phyloP scores from a whole-genome alignment of 2,797 vertebrate species.

The Diplodus puntazzo region DNA sequence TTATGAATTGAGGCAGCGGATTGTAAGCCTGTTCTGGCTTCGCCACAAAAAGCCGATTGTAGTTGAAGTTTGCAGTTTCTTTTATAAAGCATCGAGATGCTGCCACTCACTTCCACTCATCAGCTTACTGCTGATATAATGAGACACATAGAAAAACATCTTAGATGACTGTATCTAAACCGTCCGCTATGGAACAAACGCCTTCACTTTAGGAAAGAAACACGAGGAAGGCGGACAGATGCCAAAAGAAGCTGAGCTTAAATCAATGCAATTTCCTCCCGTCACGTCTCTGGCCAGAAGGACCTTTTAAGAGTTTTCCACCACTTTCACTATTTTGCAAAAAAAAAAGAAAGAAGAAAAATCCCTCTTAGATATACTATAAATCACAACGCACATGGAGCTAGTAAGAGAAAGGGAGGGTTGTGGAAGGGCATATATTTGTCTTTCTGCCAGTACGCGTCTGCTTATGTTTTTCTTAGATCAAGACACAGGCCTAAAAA shows the following conservation, averaged over 20 bases:
- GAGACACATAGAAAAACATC: slow-evolving; percentile 66
- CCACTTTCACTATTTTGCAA: slow-evolving; percentile 37
- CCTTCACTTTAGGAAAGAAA: slow-evolving; percentile 64
- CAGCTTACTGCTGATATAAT: slow-evolving; percentile 55
- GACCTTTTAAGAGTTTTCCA: slow-evolving; percentile 63
- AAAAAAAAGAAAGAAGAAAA: slow-evolving; percentile 1
- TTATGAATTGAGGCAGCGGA: slow-evolving; percentile 20
- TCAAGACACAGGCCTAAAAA: slow-evolving; percentile 70
- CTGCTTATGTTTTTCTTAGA: slow-evolving; percentile 82
- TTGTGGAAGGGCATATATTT: slow-evolving; percentile 62
- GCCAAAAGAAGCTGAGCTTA: slow-evolving; percentile 76
- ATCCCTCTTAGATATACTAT: slow-evolving; percentile 60
- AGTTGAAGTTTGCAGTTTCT: slow-evolving; percentile 19
- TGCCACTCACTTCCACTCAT: slow-evolving; percentile 60
- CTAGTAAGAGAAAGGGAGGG: slow-evolving; percentile 32
- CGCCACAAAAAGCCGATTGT: slow-evolving; percentile 12
- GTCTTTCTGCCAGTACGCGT: slow-evolving; percentile 69
- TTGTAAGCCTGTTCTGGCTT: slow-evolving; percentile 10
- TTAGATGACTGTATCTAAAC: slow-evolving; percentile 63
- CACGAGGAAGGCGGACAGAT: slow-evolving; percentile 57
- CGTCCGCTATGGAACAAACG: slow-evolving; percentile 66
- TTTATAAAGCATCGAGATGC: slow-evolving; percentile 34
- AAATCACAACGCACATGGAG: slow-evolving; percentile 65
- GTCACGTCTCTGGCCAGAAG: slow-evolving; percentile 71
- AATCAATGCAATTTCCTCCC: slow-evolving; percentile 83